Evolutionary conservation across 2,113 vertebrate genomes (phyloP).

Genomic region (Forbesichthys papilliferus): DNA sequence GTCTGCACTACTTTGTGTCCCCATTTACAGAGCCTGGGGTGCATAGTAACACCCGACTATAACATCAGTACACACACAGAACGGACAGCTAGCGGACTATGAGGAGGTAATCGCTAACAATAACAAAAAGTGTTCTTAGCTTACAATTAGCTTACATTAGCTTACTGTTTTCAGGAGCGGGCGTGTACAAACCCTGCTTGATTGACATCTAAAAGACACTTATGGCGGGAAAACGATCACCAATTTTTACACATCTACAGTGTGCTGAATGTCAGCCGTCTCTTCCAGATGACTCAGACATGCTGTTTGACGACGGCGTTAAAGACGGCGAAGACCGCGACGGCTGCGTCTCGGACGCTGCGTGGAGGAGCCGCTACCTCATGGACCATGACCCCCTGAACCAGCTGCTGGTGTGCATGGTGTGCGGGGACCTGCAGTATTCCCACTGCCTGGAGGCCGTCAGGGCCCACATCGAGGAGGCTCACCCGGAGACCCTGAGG

Average conservation of each 20-base stretch:
- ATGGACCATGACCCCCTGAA: slow-evolving; percentile 83
- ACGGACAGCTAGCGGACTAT: too few relatives aligned
- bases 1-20: too few relatives aligned
- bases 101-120: too few relatives aligned
- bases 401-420: slow-evolving; percentile 85
- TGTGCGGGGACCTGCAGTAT: slow-evolving; percentile 83
- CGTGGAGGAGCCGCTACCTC: slow-evolving; percentile 79
- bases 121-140: too few relatives aligned
- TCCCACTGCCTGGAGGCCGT: slow-evolving; percentile 75
- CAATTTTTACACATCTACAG: neutral
- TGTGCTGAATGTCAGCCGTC: neutral
- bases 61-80: too few relatives aligned
- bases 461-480: slow-evolving; percentile 80
- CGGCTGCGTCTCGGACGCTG: slow-evolving; percentile 36
- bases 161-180: neutral
- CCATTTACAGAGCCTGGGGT: too few relatives aligned
- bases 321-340: slow-evolving; percentile 27
- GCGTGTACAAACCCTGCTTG: too few relatives aligned
- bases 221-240: too few relatives aligned
- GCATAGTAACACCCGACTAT: too few relatives aligned
- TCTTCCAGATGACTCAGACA: slow-evolving; percentile 48
- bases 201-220: too few relatives aligned
- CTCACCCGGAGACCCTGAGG: slow-evolving; percentile 81
- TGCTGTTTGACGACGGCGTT: slow-evolving; percentile 40
- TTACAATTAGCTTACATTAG: neutral